Evolutionary conservation across 2,113 vertebrate species (phyloP).

Genomic region (Brachyhypopomus gauderio): DNA sequence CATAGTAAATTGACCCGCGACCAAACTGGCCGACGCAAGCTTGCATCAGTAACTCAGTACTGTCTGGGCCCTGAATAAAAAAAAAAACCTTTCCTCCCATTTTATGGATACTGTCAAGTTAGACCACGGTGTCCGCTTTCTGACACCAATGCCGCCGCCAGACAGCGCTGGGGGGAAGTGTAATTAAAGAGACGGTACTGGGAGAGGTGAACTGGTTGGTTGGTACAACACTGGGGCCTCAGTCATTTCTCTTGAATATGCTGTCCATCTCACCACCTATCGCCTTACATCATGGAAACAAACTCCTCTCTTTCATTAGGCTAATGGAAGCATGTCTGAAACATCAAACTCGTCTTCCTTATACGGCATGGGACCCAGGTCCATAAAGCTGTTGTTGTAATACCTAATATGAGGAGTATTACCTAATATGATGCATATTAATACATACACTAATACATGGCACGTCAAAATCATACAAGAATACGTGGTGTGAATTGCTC

Average conservation of each 20-base stretch:
- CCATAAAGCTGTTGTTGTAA: not conserved
- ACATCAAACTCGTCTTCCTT: constrained; percentile 24
- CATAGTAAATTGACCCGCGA: constrained; percentile 13
- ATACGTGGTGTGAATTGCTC: too few relatives aligned
- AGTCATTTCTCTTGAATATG: constrained; percentile 33
- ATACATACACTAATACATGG: too few relatives aligned
- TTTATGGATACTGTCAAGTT: constrained; percentile 40
- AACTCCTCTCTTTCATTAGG: constrained; percentile 26
- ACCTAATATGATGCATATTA: too few relatives aligned
- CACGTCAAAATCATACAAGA: too few relatives aligned
- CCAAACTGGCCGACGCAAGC: not conserved
- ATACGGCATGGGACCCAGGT: not conserved
- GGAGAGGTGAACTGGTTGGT: constrained; percentile 34
- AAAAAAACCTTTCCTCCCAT: constrained; percentile 18
- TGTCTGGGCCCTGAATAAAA: not conserved
- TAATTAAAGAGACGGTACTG: constrained; percentile 70
- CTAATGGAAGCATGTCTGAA: constrained; percentile 32
- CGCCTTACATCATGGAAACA: constrained; percentile 25
- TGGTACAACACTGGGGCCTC: constrained; percentile 36
- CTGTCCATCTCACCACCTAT: constrained; percentile 18
- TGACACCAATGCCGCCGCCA: constrained; percentile 47
- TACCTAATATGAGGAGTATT: not conserved
- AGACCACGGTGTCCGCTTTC: constrained; percentile 61
- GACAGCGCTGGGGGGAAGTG: constrained; percentile 61
- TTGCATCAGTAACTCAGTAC: constrained; percentile 44